Evolutionary conservation across 2,888 invertebrate species (phyloP).

Genomic region (Lysandra bellargus): DNA sequence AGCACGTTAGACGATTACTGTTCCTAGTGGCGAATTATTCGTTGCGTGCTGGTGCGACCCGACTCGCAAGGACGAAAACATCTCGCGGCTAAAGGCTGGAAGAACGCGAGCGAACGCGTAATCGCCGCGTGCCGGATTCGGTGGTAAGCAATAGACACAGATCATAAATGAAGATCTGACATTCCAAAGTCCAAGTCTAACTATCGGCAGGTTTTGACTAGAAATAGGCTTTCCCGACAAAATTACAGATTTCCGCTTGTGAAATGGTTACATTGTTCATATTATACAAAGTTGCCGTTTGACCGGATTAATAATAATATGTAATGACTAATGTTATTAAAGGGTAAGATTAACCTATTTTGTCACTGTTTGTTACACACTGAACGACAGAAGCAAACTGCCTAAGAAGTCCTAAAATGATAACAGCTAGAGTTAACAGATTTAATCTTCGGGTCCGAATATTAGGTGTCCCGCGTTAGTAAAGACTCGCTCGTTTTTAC

Average conservation of each 20-base stretch:
- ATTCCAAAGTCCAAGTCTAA: neutral
- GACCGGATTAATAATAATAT: too few relatives aligned
- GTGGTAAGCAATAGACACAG: too few relatives aligned
- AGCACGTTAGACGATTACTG: constrained; percentile 51
- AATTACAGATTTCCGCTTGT: neutral
- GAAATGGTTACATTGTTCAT: neutral
- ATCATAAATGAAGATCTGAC: neutral
- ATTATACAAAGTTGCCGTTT: neutral
- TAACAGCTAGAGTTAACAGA: too few relatives aligned
- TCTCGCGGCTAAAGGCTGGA: neutral
- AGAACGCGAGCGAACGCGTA: neutral
- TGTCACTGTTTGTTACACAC: too few relatives aligned
- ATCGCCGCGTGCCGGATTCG: neutral
- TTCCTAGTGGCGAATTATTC: constrained; percentile 6
- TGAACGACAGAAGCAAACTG: too few relatives aligned
- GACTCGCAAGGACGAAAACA: neutral
- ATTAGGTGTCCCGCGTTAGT: too few relatives aligned
- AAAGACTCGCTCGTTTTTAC: too few relatives aligned
- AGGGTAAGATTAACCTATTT: too few relatives aligned
- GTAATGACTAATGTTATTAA: too few relatives aligned
- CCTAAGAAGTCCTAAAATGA: too few relatives aligned
- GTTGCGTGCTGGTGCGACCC: neutral
- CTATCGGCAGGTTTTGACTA: neutral
- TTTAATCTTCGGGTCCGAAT: too few relatives aligned
- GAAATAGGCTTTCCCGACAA: neutral